Percentiles rank a stretch among this genome's conserved stretches.
Conservation (phyloP, 2,113 vertebrate genomes). For the Silurus glanis region DNA sequence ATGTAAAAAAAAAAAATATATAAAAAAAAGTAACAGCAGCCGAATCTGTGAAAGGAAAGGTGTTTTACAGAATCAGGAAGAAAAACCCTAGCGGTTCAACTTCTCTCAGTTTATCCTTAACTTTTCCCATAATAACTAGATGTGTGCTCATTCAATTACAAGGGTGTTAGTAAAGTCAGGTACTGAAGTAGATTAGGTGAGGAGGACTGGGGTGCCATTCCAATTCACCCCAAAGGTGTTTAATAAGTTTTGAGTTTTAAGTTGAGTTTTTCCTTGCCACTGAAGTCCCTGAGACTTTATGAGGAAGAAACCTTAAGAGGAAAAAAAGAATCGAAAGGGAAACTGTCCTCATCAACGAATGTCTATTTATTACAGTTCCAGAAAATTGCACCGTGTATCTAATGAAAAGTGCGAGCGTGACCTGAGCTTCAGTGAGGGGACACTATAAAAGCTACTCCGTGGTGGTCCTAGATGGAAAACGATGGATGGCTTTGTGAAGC, state of each 20-base stretch:
- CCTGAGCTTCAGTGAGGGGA: neutral
- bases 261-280: too few species aligned
- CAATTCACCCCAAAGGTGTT: too few species aligned
- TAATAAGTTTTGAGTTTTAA: too few species aligned
- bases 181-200: too few species aligned
- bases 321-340: too few species aligned
- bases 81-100: neutral
- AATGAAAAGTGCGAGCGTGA: neutral
- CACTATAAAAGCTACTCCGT: neutral
- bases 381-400: conserved; percentile 1
- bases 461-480: neutral
- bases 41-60: conserved; percentile 9
- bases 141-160: too few species aligned
- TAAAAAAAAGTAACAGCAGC: neutral
- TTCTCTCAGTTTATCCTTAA: neutral
- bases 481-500: neutral
- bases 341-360: too few species aligned
- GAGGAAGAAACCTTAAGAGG: too few species aligned
- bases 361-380: too few species aligned
- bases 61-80: neutral
- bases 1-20: neutral
- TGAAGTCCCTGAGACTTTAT: too few species aligned
- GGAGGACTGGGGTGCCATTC: too few species aligned
- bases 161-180: too few species aligned
- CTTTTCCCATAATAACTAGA: neutral